phyloP scores from a whole-genome alignment of 2,797 vertebrate species.

The Emys orbicularis region DNA sequence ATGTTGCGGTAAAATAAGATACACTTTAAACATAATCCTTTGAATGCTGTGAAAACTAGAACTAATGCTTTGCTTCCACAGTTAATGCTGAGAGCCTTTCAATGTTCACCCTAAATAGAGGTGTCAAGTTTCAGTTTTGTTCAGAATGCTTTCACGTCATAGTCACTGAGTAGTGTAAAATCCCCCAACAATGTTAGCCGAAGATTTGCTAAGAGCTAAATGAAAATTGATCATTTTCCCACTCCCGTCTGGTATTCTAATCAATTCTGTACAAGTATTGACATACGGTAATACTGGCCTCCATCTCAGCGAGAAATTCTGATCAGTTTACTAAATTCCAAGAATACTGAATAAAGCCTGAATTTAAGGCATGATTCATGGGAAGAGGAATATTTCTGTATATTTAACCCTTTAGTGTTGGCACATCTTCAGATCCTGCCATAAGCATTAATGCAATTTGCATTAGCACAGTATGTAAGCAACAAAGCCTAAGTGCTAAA shows the following conservation, averaged over 20 bases:
- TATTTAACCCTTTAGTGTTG: conserved; percentile 9
- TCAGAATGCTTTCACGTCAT: conserved; percentile 14
- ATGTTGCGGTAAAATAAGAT: conserved; percentile 49
- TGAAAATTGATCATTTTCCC: conserved; percentile 55
- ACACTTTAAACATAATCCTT: conserved; percentile 40
- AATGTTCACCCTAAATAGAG: conserved; percentile 16
- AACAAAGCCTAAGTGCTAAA: conserved; percentile 14
- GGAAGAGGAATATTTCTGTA: not conserved
- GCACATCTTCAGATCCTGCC: not conserved
- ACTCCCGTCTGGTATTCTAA: not conserved
- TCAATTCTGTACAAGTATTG: conserved; percentile 40
- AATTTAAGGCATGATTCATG: conserved; percentile 21
- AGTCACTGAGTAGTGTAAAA: conserved; percentile 34
- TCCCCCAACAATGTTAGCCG: conserved; percentile 7
- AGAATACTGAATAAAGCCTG: not conserved
- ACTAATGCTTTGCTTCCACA: conserved; percentile 1
- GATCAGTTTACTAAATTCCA: conserved; percentile 27
- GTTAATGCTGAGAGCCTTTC: conserved; percentile 28
- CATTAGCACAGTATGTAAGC: not conserved
- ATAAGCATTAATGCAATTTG: conserved; percentile 34
- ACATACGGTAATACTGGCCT: not conserved
- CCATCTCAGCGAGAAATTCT: not conserved
- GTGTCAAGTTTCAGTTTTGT: conserved; percentile 24
- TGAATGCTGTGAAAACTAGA: conserved; percentile 45
- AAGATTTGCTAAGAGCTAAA: conserved; percentile 39